Percentiles rank a stretch among this genome's conserved stretches.
These are phyloP conservation scores for Chondrilla cf. caribensis DNA, from an alignment of 37 sponge, comb jelly and placozoan species.

Conservation along the genomic window DNA sequence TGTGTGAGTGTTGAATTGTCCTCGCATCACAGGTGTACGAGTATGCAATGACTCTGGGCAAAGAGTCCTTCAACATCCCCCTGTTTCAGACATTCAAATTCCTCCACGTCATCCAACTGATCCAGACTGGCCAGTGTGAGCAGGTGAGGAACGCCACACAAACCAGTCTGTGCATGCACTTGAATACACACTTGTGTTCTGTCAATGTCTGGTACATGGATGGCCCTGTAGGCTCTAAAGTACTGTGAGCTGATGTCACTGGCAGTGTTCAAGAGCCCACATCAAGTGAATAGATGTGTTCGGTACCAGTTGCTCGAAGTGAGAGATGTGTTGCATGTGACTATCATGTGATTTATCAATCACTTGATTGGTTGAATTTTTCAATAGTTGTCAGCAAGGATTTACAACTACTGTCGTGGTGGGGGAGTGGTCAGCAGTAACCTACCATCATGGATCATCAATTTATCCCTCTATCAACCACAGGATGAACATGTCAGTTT, in stretches of 20 bases:
- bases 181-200: too few species aligned
- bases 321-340: neutral
- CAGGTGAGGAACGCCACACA: slow-evolving; percentile 6
- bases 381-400: slow-evolving; percentile 19
- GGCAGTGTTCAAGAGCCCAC: slow-evolving; percentile 17
- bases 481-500: neutral
- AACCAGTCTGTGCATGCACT: too few species aligned
- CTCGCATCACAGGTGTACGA: slow-evolving; percentile 37
- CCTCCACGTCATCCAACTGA: slow-evolving; percentile 37
- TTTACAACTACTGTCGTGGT: slow-evolving; percentile 38
- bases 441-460: slow-evolving; percentile 56
- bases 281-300: slow-evolving; percentile 12
- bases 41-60: slow-evolving; percentile 65
- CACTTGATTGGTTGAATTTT: neutral
- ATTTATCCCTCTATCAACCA: neutral
- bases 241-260: slow-evolving; percentile 65
- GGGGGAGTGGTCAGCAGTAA: slow-evolving; percentile 55
- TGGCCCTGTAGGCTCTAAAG: slow-evolving; percentile 38
- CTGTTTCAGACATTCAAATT: slow-evolving; percentile 67
- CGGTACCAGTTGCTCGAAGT: slow-evolving; percentile 39
- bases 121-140: slow-evolving; percentile 46
- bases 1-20: too few species aligned
- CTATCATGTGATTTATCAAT: too few species aligned
- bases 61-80: slow-evolving; percentile 46
- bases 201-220: too few species aligned